phyloP scores from a whole-genome alignment of 2,888 invertebrate genomes.

The Amphimallon solstitiale region DNA sequence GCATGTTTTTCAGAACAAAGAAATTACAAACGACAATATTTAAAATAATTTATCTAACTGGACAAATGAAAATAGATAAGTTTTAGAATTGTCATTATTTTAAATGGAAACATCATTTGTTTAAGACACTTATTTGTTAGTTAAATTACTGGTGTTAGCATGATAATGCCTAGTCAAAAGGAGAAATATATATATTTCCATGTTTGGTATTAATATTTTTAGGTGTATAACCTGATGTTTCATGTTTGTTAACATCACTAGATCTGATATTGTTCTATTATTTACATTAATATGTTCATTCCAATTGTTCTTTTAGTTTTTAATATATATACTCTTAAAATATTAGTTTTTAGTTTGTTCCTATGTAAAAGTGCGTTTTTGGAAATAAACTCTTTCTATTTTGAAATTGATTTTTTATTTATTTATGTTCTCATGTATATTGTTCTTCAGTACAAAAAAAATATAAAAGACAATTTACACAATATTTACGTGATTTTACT shows the following conservation, averaged over 20 bases:
- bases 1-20: too few relatives aligned
- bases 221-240: too few relatives aligned
- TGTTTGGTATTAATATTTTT: background rate
- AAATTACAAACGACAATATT: too few relatives aligned
- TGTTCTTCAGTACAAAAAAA: too few relatives aligned
- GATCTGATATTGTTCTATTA: background rate
- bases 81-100: too few relatives aligned
- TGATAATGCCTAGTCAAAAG: slow-evolving; percentile 9
- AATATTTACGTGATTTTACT: too few relatives aligned
- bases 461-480: too few relatives aligned
- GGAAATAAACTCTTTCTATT: slow-evolving; percentile 28
- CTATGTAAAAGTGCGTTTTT: slow-evolving; percentile 26
- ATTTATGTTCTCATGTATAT: too few relatives aligned
- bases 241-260: background rate
- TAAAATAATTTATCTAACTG: too few relatives aligned
- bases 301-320: slow-evolving; percentile 1
- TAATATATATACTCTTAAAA: background rate
- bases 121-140: background rate
- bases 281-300: background rate
- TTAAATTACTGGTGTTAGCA: background rate
- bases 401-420: background rate
- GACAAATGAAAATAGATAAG: too few relatives aligned
- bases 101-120: background rate
- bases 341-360: slow-evolving; percentile 4
- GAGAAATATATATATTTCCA: slow-evolving; percentile 15